Evolutionary conservation across 2,797 vertebrate genomes (phyloP), one percentile per base, ranked within the genome.

Genomic region (Mustela erminea): DNA sequence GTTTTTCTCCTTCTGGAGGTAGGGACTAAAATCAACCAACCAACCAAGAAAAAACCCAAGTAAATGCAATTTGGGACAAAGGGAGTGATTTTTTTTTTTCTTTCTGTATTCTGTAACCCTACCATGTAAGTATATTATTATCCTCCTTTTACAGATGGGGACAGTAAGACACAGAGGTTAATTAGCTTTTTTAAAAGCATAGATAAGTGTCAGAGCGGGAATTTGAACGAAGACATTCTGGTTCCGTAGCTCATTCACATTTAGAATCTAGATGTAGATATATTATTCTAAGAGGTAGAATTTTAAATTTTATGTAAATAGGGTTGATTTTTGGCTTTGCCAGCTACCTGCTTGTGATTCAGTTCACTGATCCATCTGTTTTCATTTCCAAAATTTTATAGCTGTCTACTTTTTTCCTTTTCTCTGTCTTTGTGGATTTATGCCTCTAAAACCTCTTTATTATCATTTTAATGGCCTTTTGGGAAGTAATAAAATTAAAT

Each of bases 401-500:
- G 68, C 72, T 92, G 0, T 93, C 9, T 83, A 46, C 38, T 46
- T 60, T 54, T 68, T 91, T 58, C 35, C 10, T 90, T 86, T 78
- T 66, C 46, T 54, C 35, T 87, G 68, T 68, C 68, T 94, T 96
- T 88, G 29, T 85, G 85, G 27, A 29, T 90, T 7, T 75, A 41
- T 46, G 35, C 29, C 46, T 95, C 87, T 92, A 70, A 96, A 96
- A 92, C 85, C 25, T 64, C n/a, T 75, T 52, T 89, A 70, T 20
- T 38, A 17, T 70, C 8, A 70, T 70, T 93, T 93, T 77, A 62
- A 75, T 70, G 43, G 43, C 21, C 35, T 86, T 87, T 86, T n/a
- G 84, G 81, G 60, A 83, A 41, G 70, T 20, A 87, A 56, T 90
- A 88, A 83, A 92, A 82, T 84, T 84, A 94, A 90, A 90, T 56